Evolutionary conservation across 2,113 vertebrate species (phyloP).

Genomic region (Cheirogaleus medius): DNA sequence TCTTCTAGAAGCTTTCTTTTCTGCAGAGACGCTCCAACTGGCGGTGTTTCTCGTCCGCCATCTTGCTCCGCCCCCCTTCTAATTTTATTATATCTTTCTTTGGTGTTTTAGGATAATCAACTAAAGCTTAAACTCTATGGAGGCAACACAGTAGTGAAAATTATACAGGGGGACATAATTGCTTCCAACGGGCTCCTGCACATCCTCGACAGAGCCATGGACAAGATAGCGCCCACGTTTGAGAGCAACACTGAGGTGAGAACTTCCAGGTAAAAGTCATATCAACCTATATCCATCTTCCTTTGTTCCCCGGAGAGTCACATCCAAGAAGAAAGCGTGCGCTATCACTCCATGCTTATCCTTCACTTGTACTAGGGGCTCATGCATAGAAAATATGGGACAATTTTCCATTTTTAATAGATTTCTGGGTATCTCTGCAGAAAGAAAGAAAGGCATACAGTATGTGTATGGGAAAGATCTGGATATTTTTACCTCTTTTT

Average conservation of each 20-base stretch:
- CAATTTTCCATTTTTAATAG: background rate
- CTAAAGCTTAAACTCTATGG: slow-evolving; percentile 89
- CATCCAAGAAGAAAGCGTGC: background rate
- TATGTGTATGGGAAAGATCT: background rate
- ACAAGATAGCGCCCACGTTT: slow-evolving; percentile 85
- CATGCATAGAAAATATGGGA: background rate
- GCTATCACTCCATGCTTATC: background rate
- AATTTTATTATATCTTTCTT: slow-evolving; percentile 30
- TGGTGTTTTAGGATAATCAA: slow-evolving; percentile 83
- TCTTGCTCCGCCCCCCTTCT: no score
- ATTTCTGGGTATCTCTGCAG: background rate
- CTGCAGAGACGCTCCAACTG: no score
- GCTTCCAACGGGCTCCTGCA: slow-evolving; percentile 96
- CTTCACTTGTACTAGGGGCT: background rate
- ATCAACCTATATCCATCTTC: background rate
- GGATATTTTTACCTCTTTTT: background rate
- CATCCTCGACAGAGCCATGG: slow-evolving; percentile 92
- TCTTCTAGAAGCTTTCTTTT: no score
- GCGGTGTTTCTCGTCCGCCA: no score
- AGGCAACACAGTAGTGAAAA: slow-evolving; percentile 85
- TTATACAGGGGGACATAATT: slow-evolving; percentile 88
- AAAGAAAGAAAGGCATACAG: background rate
- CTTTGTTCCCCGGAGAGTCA: background rate
- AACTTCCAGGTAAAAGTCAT: fast-evolving
- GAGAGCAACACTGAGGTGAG: slow-evolving; percentile 88